These are phyloP conservation scores for Rhombomys opimus DNA, from an alignment of 2,113 vertebrate species.

Conservation along the genomic window DNA sequence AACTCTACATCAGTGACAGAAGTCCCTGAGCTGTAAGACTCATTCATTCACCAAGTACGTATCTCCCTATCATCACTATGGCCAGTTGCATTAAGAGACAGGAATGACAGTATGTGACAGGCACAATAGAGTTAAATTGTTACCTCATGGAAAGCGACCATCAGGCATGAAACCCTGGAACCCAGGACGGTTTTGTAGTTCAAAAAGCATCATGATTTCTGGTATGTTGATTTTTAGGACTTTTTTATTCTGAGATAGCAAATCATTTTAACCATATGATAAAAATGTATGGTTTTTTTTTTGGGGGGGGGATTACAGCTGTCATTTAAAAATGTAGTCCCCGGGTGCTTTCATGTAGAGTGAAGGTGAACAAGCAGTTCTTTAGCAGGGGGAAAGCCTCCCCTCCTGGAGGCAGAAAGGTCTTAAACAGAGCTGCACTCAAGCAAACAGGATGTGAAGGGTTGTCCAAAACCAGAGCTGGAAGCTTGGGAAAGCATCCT, in stretches of 20 bases:
- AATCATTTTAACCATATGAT: neutral
- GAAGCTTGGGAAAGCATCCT: neutral
- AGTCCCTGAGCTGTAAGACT: neutral
- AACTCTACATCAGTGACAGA: neutral
- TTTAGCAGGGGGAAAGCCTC: neutral
- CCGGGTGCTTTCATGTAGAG: neutral
- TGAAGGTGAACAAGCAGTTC: neutral
- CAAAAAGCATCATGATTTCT: neutral
- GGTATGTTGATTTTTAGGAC: neutral
- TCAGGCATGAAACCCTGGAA: neutral
- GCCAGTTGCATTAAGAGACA: neutral
- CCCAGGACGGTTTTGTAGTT: neutral
- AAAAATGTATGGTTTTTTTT: neutral
- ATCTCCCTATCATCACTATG: neutral
- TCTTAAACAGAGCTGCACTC: neutral
- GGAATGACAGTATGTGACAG: neutral
- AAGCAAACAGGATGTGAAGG: neutral
- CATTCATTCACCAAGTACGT: neutral
- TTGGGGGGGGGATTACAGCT: neutral
- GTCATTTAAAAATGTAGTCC: slow-evolving; percentile 17
- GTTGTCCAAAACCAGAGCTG: neutral
- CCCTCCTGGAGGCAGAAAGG: neutral
- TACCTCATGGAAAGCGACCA: neutral
- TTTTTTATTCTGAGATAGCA: neutral
- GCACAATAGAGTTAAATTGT: neutral